Base-by-base conservation (phyloP, 2,113 vertebrate species). In the Oxyura jamaicensis region DNA sequence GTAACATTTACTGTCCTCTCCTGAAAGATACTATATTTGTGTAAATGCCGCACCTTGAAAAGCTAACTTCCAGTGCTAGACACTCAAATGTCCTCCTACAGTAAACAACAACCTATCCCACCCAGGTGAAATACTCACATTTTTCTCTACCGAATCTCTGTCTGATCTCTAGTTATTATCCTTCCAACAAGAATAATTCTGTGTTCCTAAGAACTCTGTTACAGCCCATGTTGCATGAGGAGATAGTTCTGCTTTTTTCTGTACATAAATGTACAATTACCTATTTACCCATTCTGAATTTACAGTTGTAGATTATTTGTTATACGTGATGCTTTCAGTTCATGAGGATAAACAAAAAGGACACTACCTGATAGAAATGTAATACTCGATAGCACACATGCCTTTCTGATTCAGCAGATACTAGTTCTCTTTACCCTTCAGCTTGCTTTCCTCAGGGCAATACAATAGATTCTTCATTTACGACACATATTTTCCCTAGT, bases 241-340 rank as follows among this genome's bases (percentile, higher is more conserved):
- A 77, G 29, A 44, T 71, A 11, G 58, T 69, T 85, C 1, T 16
- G 26, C 21, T 84, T 65, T 33, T 33, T 41, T 22, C 33, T 77
- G 8, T 56, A 83, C 13, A 14, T 82, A 72, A 78, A 1, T 18
- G 5, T 29, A 59, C 35, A 75, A n/a, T 82, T 88, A 81, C 17
- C 85, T 78, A 55, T 81, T 90, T 83, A 85, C 3, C 11, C 41
- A 12, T 52, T 79, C 71, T 17, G 72, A 42, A 71, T 86, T 96
- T 95, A 72, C 41, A 85, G 29, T 20, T 69, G 33, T 36, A 46
- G 66, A 82, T 14, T 46, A 31, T 73, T 58, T 93, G 33, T 48
- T 94, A 63, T 36, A 52, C 22, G 15, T 62, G 46, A 74, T 59
- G 21, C n/a, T 88, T 96, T 95, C 56, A 90, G 59, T 75, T 93